Base-by-base conservation (phyloP, 1,140 invertebrate species). In the Venturia canescens region DNA sequence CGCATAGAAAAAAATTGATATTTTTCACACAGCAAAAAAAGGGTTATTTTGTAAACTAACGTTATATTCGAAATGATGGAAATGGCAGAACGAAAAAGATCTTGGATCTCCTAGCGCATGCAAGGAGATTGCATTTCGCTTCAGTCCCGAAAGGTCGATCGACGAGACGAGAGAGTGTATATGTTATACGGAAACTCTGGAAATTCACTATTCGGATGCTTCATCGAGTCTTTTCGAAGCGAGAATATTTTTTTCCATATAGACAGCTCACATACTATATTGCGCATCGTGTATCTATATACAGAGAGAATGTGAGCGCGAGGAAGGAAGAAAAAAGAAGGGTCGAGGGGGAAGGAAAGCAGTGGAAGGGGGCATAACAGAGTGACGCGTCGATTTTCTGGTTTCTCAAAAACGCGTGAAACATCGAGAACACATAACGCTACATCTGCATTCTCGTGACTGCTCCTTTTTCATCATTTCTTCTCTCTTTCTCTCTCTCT, bases 341-440 rank as follows among this genome's bases (percentile, higher is more conserved):
- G 38, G 38, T 11, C 7, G 38, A 9, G 38, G 7, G 38, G 29
- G 13, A 9, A 5, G 2, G 13, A 23, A 4, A 69, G 29, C 38
- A 4, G 38, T 1, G 3, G 21, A 18, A 60, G 53, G 38, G 74
- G 38, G 50, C 34, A 63, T 60, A 76, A 76, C 74, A 76, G 74
- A 76, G 71, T 53, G 23, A 63, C n/a, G 50, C 53, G 50, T 76
- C 74, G 53, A 76, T 76, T 63, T 63, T 34, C 29, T 31, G 74
- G 27, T 63, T 27, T 76, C 27, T 63, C 27, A 76, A 76, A 76
- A 76, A 38, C 53, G 29, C 29, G 53, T 63, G 50, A 76, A 76
- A 29, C 29, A 69, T 69, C 66, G 27, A 69, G 66, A 21, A 34
- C 29, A 38, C 74, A 63, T 60, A 53, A 76, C 18, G 31, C 34